These are phyloP conservation scores for Harpagifer antarcticus DNA, from an alignment of 2,797 vertebrate genomes.

Conservation along the genomic window DNA sequence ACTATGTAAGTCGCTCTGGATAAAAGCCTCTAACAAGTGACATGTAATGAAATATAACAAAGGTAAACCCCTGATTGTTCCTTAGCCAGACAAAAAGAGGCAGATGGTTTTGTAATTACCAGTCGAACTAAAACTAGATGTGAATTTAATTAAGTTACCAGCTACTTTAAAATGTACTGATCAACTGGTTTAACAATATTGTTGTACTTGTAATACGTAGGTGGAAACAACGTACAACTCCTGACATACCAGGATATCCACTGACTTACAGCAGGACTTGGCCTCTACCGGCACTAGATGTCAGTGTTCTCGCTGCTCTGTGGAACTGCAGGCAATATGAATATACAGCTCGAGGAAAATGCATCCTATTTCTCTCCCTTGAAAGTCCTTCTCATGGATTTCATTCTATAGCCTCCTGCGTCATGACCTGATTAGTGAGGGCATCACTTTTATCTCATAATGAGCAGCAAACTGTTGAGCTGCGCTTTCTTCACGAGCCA, in stretches of 20 bases:
- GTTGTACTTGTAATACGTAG: too few species aligned
- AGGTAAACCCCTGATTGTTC: not conserved
- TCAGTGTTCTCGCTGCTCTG: conserved; percentile 80
- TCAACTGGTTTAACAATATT: not conserved
- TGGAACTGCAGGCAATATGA: conserved; percentile 37
- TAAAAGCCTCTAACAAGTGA: too few species aligned
- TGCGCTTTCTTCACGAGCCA: conserved; percentile 45
- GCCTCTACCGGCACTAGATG: conserved; percentile 80
- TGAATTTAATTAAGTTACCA: not conserved
- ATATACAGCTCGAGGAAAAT: conserved; percentile 32
- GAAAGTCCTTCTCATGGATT: conserved; percentile 63
- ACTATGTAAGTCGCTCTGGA: too few species aligned
- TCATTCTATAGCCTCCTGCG: conserved; percentile 52
- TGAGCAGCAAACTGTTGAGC: conserved; percentile 73
- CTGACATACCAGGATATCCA: not conserved
- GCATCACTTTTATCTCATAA: conserved; percentile 77
- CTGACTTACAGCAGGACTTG: conserved; percentile 30
- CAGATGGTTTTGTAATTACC: not conserved
- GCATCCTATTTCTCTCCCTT: conserved; percentile 34
- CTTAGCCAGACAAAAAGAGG: not conserved
- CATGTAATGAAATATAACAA: too few species aligned
- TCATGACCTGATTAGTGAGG: conserved; percentile 65
- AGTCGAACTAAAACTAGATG: not conserved
- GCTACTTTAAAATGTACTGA: not conserved
- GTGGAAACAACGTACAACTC: not conserved